A percentile compares a stretch with the other conserved stretches of the same genome.
Conservation (phyloP, 92 coral and sea anemone genomes). For the Nematostella vectensis region DNA sequence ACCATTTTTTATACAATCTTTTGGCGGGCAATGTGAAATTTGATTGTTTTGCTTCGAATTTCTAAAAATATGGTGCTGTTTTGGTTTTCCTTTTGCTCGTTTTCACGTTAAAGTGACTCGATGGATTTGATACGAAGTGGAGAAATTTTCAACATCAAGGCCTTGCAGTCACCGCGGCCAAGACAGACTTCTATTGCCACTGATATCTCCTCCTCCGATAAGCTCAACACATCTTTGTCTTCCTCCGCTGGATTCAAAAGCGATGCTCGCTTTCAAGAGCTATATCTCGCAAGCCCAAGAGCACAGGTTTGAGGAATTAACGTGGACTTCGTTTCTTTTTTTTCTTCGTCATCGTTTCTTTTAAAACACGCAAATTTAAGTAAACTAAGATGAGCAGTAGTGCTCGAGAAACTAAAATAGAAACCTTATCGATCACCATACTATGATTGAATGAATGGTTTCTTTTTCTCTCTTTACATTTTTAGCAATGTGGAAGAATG, state of each 20-base stretch:
- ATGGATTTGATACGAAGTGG: slow-evolving; percentile 33
- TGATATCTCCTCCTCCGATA: neutral
- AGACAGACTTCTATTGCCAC: neutral
- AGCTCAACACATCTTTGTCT: neutral
- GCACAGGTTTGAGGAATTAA: slow-evolving; percentile 54
- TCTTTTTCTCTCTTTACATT: too few relatives aligned
- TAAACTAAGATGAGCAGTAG: too few relatives aligned
- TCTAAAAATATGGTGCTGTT: slow-evolving; percentile 9
- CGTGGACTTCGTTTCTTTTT: neutral
- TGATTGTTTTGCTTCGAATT: slow-evolving; percentile 1
- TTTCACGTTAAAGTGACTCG: neutral
- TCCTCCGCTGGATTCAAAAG: neutral
- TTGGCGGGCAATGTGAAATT: slow-evolving; percentile 23
- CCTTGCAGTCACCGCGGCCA: slow-evolving; percentile 5
- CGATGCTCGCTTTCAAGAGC: slow-evolving; percentile 45
- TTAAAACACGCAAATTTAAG: too few relatives aligned
- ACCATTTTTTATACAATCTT: slow-evolving; percentile 3
- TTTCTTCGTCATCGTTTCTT: neutral
- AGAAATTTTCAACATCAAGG: slow-evolving; percentile 23
- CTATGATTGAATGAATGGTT: too few relatives aligned
- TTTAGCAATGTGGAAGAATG: too few relatives aligned
- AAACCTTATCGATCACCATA: too few relatives aligned
- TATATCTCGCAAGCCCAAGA: slow-evolving; percentile 71
- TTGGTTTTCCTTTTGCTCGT: neutral
- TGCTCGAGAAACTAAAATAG: too few relatives aligned